Conservation (phyloP, 92 coral and sea anemone genomes). For the Porites evermanni region DNA sequence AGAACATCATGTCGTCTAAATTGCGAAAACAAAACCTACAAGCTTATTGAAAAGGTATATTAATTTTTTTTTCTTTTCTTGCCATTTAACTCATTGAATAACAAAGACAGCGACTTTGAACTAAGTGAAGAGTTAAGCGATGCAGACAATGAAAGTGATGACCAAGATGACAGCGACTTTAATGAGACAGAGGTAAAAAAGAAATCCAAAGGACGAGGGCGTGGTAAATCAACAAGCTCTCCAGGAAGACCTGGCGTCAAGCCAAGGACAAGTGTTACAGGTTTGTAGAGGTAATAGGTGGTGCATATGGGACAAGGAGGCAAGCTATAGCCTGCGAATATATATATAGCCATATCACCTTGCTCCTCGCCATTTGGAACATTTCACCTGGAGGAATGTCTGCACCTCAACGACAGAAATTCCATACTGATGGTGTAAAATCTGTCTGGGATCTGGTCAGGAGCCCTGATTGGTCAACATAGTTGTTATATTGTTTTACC, state of each 20-base stretch:
- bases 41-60: background rate
- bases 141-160: constrained; percentile 59
- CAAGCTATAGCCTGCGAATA: background rate
- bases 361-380: too few relatives aligned
- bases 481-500: too few relatives aligned
- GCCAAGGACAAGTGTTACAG: constrained; percentile 87
- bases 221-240: constrained; percentile 53
- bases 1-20: too few relatives aligned
- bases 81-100: background rate
- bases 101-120: constrained; percentile 80
- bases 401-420: too few relatives aligned
- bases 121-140: constrained; percentile 70
- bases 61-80: background rate
- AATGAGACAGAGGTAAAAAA: constrained; percentile 45
- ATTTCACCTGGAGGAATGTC: too few relatives aligned
- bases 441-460: too few relatives aligned
- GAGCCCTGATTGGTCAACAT: too few relatives aligned
- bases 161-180: constrained; percentile 75
- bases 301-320: background rate
- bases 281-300: constrained; percentile 20
- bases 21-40: too few relatives aligned
- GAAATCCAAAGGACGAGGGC: constrained; percentile 37
- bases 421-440: too few relatives aligned
- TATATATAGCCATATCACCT: too few relatives aligned
- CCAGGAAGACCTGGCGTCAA: constrained; percentile 69